These are phyloP conservation scores for Stichopus horrens DNA, from an alignment of 53 echinoderm and acorn worm genomes.

Conservation along the genomic window DNA sequence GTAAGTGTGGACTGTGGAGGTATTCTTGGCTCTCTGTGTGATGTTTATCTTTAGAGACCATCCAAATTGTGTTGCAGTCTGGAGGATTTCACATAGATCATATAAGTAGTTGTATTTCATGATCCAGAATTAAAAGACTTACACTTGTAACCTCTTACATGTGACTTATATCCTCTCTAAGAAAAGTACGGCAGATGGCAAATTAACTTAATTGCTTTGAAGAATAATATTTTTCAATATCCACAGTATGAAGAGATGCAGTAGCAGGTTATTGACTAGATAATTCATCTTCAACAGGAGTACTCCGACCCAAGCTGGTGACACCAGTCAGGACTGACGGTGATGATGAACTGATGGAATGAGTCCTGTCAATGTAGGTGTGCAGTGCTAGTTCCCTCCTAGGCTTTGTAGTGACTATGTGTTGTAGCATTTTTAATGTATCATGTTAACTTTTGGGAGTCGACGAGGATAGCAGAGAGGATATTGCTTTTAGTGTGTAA, in stretches of 20 bases:
- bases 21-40: too few relatives aligned
- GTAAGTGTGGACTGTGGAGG: too few relatives aligned
- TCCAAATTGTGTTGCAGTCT: too few relatives aligned
- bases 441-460: neutral
- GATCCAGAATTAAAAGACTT: too few relatives aligned
- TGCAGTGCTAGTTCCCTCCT: constrained; percentile 7
- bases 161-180: too few relatives aligned
- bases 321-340: constrained; percentile 11
- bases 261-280: constrained; percentile 13
- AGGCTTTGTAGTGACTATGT: constrained; percentile 10
- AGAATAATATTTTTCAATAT: neutral
- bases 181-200: too few relatives aligned
- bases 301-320: constrained; percentile 38
- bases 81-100: too few relatives aligned
- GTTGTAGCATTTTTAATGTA: constrained; percentile 9
- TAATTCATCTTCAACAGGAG: constrained; percentile 44
- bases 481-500: neutral
- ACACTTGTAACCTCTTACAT: too few relatives aligned
- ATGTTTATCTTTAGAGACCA: too few relatives aligned
- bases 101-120: too few relatives aligned
- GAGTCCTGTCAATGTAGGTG: neutral
- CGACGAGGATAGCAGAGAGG: neutral
- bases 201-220: neutral
- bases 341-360: neutral
- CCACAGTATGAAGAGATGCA: constrained; percentile 43